These are phyloP conservation scores for Eolophus roseicapilla DNA, from an alignment of 2,113 vertebrate genomes.

Conservation along the genomic window DNA sequence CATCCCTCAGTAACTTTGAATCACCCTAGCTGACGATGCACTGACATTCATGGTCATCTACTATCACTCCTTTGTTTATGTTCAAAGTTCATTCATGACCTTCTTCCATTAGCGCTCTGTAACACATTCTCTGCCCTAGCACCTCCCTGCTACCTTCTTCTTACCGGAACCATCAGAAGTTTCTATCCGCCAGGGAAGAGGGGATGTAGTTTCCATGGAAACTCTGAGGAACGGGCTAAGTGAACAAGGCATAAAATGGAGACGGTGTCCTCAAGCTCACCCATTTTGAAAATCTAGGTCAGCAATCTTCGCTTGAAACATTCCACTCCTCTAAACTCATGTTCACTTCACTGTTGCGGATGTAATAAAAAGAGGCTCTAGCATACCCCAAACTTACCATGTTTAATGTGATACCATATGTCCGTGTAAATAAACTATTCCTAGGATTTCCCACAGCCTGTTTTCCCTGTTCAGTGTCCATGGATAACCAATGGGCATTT, in stretches of 20 bases:
- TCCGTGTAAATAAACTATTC: not conserved
- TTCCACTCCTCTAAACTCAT: constrained; percentile 33
- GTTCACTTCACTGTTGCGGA: constrained; percentile 31
- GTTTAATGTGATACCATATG: not conserved
- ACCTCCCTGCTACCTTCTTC: constrained; percentile 12
- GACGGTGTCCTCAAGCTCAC: constrained; percentile 57
- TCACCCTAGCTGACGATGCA: constrained; percentile 10
- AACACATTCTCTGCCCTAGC: not conserved
- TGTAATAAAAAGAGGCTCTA: not conserved
- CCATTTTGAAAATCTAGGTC: constrained; percentile 66
- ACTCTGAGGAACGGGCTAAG: constrained; percentile 9
- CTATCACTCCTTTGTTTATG: constrained; percentile 22
- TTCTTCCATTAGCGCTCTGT: not conserved
- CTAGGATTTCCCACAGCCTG: not conserved
- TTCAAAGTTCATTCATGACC: constrained; percentile 25
- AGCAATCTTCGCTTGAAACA: constrained; percentile 56
- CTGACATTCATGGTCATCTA: constrained; percentile 17
- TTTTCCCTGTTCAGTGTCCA: not conserved
- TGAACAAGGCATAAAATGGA: constrained; percentile 50
- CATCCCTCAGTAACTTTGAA: constrained; percentile 32
- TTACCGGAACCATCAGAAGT: not conserved
- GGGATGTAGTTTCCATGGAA: constrained; percentile 51
- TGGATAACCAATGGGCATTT: not conserved
- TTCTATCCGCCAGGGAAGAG: not conserved
- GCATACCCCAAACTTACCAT: not conserved